phyloP scores from a whole-genome alignment of 2,888 invertebrate species.

The Drosophila meridiana region DNA sequence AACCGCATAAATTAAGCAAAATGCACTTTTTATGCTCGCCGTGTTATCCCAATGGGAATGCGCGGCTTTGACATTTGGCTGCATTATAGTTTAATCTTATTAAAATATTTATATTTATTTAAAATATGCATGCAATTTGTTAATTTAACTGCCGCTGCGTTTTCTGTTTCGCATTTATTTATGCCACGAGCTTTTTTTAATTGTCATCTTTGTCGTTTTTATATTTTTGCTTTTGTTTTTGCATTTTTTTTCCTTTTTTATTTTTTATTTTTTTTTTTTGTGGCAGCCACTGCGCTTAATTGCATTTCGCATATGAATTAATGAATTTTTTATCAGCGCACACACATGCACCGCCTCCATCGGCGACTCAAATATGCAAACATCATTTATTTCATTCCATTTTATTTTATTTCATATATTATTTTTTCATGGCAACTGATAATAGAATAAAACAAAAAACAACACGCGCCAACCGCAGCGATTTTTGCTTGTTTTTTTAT shows the following conservation, averaged over 20 bases:
- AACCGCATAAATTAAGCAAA: conserved; percentile 77
- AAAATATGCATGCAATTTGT: conserved; percentile 82
- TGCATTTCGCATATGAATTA: conserved; percentile 82
- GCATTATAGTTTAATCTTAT: conserved; percentile 82
- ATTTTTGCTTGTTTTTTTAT: conserved; percentile 41
- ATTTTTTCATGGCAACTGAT: conserved; percentile 62
- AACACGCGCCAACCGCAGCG: conserved; percentile 67
- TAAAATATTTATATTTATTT: conserved; percentile 81
- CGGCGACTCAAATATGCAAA: conserved; percentile 55
- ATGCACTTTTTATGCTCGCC: conserved; percentile 41
- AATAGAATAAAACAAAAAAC: conserved; percentile 69
- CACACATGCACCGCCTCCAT: conserved; percentile 31
- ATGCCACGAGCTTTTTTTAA: conserved; percentile 57
- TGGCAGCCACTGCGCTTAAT: conserved; percentile 79
- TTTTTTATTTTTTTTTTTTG: conserved; percentile 51
- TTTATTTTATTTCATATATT: conserved; percentile 30
- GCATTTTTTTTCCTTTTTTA: conserved; percentile 19
- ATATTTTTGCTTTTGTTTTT: conserved; percentile 26
- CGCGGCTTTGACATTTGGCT: conserved; percentile 75
- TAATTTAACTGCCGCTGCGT: conserved; percentile 80
- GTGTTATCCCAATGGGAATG: conserved; percentile 69
- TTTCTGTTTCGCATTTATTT: conserved; percentile 74
- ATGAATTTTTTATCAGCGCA: conserved; percentile 80
- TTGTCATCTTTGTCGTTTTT: conserved; percentile 42
- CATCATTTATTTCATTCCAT: conserved; percentile 63